Conservation (phyloP, 2,888 invertebrate genomes). For the Metallyticus violacea region DNA sequence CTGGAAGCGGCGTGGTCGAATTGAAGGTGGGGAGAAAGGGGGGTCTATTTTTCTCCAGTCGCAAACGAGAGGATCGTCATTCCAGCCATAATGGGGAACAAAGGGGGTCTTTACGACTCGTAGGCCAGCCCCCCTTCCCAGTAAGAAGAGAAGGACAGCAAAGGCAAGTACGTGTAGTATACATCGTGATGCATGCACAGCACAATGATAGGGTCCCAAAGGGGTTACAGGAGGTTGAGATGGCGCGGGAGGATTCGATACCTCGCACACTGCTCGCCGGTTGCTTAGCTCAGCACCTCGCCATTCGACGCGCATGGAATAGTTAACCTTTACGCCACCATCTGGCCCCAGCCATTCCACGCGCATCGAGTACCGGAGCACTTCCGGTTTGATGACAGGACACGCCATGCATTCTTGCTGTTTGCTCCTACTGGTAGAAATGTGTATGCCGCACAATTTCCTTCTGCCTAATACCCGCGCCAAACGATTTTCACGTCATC, state of each 20-base stretch:
- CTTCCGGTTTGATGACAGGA: slow-evolving; percentile 2
- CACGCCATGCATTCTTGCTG: slow-evolving; percentile 23
- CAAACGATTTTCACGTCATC: background rate
- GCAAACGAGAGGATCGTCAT: slow-evolving; percentile 17
- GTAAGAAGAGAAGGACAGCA: slow-evolving; percentile 12
- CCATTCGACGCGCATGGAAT: slow-evolving; percentile 31
- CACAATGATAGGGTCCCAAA: slow-evolving; percentile 43
- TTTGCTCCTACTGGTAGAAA: background rate
- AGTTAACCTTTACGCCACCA: slow-evolving; percentile 30
- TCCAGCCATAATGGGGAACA: slow-evolving; percentile 8
- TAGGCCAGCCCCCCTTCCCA: slow-evolving; percentile 16
- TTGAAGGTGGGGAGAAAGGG: slow-evolving; percentile 42
- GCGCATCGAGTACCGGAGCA: slow-evolving; percentile 29
- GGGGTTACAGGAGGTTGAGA: slow-evolving; percentile 35
- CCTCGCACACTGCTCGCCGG: slow-evolving; percentile 31
- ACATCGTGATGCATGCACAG: slow-evolving; percentile 39
- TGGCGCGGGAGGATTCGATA: slow-evolving; percentile 39
- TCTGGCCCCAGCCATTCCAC: slow-evolving; percentile 35
- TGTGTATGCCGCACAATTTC: background rate
- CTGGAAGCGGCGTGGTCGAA: slow-evolving; percentile 39
- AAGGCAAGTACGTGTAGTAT: slow-evolving; percentile 13
- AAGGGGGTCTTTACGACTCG: slow-evolving; percentile 9
- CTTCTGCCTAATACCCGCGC: background rate
- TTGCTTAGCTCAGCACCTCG: slow-evolving; percentile 3
- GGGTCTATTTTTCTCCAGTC: slow-evolving; percentile 12